phyloP scores from a whole-genome alignment of 2,797 vertebrate species.

The Aratinga solstitialis region DNA sequence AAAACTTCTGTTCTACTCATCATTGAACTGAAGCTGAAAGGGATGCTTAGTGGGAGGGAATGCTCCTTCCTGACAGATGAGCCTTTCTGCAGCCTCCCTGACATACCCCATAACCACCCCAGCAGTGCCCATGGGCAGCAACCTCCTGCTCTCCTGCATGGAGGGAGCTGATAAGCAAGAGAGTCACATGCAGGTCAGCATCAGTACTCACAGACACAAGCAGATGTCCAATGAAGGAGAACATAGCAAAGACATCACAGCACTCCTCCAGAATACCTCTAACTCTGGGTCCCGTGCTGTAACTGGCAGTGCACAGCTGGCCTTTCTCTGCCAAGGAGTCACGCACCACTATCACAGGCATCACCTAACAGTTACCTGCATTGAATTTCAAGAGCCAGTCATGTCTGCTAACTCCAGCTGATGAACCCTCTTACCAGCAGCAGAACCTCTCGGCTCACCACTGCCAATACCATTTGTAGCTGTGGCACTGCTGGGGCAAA shows the following conservation, averaged over 20 bases:
- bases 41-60: background rate
- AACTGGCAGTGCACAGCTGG: accelerated
- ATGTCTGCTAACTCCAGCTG: background rate
- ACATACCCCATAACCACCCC: background rate
- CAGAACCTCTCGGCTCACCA: background rate
- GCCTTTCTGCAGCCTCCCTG: background rate
- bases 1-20: background rate
- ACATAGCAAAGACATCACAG: background rate
- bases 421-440: background rate
- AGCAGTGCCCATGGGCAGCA: background rate
- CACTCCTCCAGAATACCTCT: background rate
- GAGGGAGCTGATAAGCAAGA: accelerated
- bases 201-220: background rate
- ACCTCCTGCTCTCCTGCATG: background rate
- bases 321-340: background rate
- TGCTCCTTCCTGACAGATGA: background rate
- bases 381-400: accelerated
- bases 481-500: background rate
- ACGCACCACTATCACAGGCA: background rate
- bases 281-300: background rate
- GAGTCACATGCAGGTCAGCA: background rate
- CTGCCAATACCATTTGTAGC: background rate
- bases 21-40: background rate
- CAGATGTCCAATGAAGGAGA: background rate
- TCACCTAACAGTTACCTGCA: accelerated